phyloP scores from a whole-genome alignment of 2,888 invertebrate species.

The Lepetodrilus schrolli region DNA sequence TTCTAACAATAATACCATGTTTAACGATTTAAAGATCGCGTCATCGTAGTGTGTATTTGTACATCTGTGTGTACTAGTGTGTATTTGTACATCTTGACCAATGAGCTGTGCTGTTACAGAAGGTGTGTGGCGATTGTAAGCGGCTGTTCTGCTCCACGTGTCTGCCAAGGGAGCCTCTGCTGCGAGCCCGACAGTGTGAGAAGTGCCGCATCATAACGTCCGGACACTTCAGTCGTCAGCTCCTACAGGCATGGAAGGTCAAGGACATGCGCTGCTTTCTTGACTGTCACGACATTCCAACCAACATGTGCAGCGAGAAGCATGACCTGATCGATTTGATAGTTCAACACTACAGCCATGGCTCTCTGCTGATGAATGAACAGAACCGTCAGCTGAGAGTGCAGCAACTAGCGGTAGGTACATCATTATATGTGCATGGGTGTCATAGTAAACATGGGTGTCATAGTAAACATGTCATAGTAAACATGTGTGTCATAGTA shows the following conservation, averaged over 20 bases:
- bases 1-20: too few relatives aligned
- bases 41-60: neutral
- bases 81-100: neutral
- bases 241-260: slow-evolving; percentile 63
- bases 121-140: slow-evolving; percentile 65
- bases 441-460: too few relatives aligned
- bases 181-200: slow-evolving; percentile 55
- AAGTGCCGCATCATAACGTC: slow-evolving; percentile 65
- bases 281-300: slow-evolving; percentile 61
- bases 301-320: slow-evolving; percentile 70
- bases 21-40: too few relatives aligned
- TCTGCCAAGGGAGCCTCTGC: slow-evolving; percentile 41
- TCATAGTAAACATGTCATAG: too few relatives aligned
- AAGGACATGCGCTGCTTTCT: slow-evolving; percentile 71
- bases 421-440: too few relatives aligned
- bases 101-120: too few relatives aligned
- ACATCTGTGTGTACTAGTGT: too few relatives aligned
- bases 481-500: too few relatives aligned
- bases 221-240: slow-evolving; percentile 64
- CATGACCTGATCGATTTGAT: slow-evolving; percentile 71
- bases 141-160: slow-evolving; percentile 66
- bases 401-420: slow-evolving; percentile 55
- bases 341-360: slow-evolving; percentile 45
- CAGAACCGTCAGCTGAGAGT: slow-evolving; percentile 51
- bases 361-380: slow-evolving; percentile 40